Base-by-base conservation (phyloP, 2,113 vertebrate species). In the Elachura formosa region DNA sequence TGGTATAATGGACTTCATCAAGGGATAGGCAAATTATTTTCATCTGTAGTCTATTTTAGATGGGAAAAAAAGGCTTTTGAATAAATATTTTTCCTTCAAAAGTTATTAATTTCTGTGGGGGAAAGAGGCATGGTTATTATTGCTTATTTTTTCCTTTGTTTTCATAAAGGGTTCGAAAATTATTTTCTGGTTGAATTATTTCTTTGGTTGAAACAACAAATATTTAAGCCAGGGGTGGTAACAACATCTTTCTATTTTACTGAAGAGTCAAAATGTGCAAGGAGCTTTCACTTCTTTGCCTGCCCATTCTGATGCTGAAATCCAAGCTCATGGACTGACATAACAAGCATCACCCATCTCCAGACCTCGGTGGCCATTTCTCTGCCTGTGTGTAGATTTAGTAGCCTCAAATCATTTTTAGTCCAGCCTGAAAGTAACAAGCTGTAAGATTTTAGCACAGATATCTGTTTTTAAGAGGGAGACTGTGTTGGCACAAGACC, bases 1-100 rank as follows among this genome's bases (percentile, higher is more conserved):
- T 90, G 69, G 22, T 54, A 81, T 89, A 96, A 94, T 87, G 91
- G 87, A 87, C 84, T 96, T 95, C 84, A 82, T 89, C 90, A 94
- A 95, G 87, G 80, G 74, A 69, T 43, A 92, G 74, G 76, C 66
- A 94, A 94, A 89, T 95, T 94, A 78, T 93, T 94, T 95, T 94
- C 66, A 73, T 82, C 89, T 87, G 71, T 82, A 94, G 93, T 91
- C 69, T 91, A 84, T 76, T 95, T 84, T 41, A 87, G 95, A 94
- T 75, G 31, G 33, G 49, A 63, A 84, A 94, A 94, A 67, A 5
- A 19, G 28, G 16, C 20, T 74, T 92, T 80, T 90, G 61, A 89
- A 92, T 87, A 97, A 95, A 84, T 79, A 92, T 63, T 91, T 94
- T 90, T 82, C 56, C 58, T 81, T 92, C 66, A 59, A 34, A 88